Base-by-base conservation (phyloP, 2,113 vertebrate species). In the Pundamilia nyererei region DNA sequence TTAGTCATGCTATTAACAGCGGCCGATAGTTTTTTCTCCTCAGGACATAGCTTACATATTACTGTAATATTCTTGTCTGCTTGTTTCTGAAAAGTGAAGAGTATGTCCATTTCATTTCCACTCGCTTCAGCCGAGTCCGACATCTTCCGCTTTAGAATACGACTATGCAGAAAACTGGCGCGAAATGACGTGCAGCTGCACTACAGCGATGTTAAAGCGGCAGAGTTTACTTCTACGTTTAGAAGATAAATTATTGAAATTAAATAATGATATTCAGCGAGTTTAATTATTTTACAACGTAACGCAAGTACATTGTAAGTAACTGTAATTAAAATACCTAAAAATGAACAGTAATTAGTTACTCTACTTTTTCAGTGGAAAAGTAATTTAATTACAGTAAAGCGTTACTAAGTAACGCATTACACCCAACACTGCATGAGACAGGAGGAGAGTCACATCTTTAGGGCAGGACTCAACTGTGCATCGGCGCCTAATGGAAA, bases 41-140 rank as follows among this genome's bases (percentile, higher is more conserved):
- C 38, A 38, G 35, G 9, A 42, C 24, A 24, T 24, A 24, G 38
- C 1, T 45, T 51, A 51, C 17, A 51, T 3, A 3, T 42, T 47
- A 47, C 45, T 47, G 45, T 47, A 47, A 47, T 47, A 0, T 47
- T 47, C 14, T 47, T 47, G 14, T 47, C 45, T 47, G 45, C 6
- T 47, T 47, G 6, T 47, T 47, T 47, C 14, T 0, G 45, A 47
- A 47, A 47, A 47, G 45, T 47, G 45, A 47, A 47, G 45, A 15
- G 45, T 47, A 47, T 47, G 45, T 7, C 45, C 14, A 15, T 47
- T 7, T 15, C 14, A 47, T 15, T 29, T 29, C 42, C 42, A 45
- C 13, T 0, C 0, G 45, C 45, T 47, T 47, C 45, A 47, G 14
- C 45, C 0, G 45, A 47, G 45, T 0, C 14, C 1, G 14, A 47